Percentiles rank a stretch among this genome's conserved stretches.
These are phyloP conservation scores for Horisme vitalbata DNA, from an alignment of 2,888 invertebrate genomes.

Conservation along the genomic window DNA sequence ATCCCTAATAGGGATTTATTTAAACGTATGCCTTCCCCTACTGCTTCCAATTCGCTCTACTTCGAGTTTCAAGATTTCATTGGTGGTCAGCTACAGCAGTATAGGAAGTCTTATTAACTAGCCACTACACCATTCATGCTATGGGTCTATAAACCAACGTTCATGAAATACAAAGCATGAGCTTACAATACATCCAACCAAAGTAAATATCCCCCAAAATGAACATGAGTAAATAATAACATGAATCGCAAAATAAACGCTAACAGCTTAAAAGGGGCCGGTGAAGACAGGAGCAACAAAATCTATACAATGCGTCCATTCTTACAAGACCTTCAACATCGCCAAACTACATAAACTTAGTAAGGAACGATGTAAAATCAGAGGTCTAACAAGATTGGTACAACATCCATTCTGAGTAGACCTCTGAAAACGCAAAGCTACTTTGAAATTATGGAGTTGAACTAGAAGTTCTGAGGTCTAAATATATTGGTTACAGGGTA, in stretches of 20 bases:
- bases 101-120: too few species aligned
- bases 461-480: conserved; percentile 20
- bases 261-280: conserved; percentile 64
- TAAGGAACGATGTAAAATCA: background rate
- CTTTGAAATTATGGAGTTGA: too few species aligned
- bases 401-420: conserved; percentile 51
- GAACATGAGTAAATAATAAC: conserved; percentile 13
- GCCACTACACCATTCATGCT: background rate
- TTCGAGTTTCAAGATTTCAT: too few species aligned
- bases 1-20: too few species aligned
- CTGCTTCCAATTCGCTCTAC: too few species aligned
- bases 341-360: conserved; percentile 6
- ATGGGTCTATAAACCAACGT: too few species aligned
- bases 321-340: conserved; percentile 47
- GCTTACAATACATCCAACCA: background rate
- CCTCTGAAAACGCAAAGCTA: conserved; percentile 29
- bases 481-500: conserved; percentile 31
- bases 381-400: conserved; percentile 9
- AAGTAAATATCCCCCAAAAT: conserved; percentile 3
- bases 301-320: conserved; percentile 54
- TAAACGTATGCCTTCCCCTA: too few species aligned
- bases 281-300: conserved; percentile 74
- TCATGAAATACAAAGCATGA: background rate
- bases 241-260: conserved; percentile 41
- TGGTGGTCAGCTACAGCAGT: too few species aligned